Base-by-base conservation (phyloP, 1,140 invertebrate genomes). In the Augochlora pura region DNA sequence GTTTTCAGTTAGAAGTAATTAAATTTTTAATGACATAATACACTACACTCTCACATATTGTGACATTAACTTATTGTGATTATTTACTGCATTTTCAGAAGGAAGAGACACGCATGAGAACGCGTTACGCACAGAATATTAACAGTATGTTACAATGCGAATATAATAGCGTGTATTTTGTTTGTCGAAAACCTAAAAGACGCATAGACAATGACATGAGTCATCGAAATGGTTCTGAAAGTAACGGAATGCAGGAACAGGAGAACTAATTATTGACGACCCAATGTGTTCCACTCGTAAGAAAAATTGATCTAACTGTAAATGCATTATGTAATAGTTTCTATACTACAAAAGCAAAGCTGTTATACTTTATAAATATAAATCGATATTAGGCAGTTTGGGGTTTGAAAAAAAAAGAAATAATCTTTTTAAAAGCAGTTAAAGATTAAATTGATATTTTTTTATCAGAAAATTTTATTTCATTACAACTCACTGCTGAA, bases 81-180 rank as follows among this genome's bases (percentile, higher is more conserved):
- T 84, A 84, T 85, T 86, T 94, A 65, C 18, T 49, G 32, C 68
- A 63, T 64, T 91, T 92, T 67, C 94, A 98, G 95, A 96, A 96
- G 92, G 96, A 97, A 88, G 93, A 96, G 81, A 96, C 95, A 0
- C 95, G 96, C 49, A 93, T 98, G 0, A 96, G 95, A 84, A 97
- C 97, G 10, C 96, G 96, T 81, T 99, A 99, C 90, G 97, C 97
- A 27, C 97, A 98, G 91, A 99, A 99, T 91, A 95, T 96, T 0
- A 94, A 95, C 59, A 98, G 98, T n/a, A 99, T 99, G 98, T 93
- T 99, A 84, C 96, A 96, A 75, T 97, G 98, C 88, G 95, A 97
- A 85, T 99, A 99, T 88, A 95, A 96, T 86, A 98, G 97, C 82
- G 96, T 98, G 4, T 98, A 97, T 92, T 97, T 99, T 89, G 96